These are phyloP conservation scores for Prunella strophiata DNA, from an alignment of 2,797 vertebrate genomes.

Conservation along the genomic window DNA sequence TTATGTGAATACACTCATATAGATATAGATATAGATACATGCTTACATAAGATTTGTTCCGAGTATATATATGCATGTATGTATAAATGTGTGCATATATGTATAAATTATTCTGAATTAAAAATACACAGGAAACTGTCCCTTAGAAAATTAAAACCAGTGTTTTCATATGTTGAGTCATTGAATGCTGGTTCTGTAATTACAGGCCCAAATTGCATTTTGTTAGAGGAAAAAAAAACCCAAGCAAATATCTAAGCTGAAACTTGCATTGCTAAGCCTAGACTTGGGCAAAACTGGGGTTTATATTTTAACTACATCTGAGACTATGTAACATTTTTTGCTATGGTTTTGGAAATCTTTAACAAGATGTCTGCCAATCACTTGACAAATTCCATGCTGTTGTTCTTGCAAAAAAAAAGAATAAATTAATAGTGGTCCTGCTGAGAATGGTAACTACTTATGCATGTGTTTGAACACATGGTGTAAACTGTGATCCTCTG, in stretches of 20 bases:
- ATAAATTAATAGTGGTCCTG: not conserved
- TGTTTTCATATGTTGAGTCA: not conserved
- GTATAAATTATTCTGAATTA: not conserved
- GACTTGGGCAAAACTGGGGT: not conserved
- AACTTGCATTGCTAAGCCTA: not conserved
- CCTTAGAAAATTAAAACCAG: not conserved
- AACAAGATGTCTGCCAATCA: not conserved
- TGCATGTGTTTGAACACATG: not conserved
- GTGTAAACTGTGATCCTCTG: not conserved
- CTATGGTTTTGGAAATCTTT: not conserved
- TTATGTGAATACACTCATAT: not conserved
- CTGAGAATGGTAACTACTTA: slow-evolving; percentile 6
- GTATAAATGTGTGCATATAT: rapidly evolving
- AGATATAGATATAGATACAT: not conserved
- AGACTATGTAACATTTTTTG: not conserved
- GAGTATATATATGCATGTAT: not conserved
- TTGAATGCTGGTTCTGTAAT: not conserved
- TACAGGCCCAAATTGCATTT: not conserved
- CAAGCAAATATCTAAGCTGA: not conserved
- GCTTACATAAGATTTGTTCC: not conserved
- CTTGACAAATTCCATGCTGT: not conserved
- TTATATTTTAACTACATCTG: not conserved
- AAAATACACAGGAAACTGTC: not conserved
- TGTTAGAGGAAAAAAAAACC: rapidly evolving
- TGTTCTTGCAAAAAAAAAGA: not conserved